phyloP scores from a whole-genome alignment of 2,888 invertebrate species.

The Chaetogeoica ovagalla region DNA sequence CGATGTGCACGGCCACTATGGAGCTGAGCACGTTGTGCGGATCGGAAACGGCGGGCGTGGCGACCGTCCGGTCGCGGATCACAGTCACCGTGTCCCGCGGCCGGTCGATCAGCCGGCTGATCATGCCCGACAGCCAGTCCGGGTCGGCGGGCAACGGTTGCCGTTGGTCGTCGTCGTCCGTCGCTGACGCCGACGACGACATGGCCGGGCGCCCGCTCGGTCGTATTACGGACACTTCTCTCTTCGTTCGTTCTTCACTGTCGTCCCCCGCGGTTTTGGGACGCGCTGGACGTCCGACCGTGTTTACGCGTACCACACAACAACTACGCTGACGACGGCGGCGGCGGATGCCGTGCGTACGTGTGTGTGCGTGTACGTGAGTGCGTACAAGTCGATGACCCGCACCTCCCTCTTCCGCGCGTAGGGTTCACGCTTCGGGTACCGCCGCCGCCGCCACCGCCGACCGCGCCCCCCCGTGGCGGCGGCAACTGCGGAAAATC shows the following conservation, averaged over 20 bases:
- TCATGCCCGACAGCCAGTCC: constrained; percentile 47
- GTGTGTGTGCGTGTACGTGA: constrained; percentile 57
- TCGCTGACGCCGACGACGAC: constrained; percentile 1
- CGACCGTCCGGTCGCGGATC: constrained; percentile 32
- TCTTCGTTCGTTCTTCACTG: too few species aligned
- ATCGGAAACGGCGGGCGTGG: constrained; percentile 54
- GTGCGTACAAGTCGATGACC: constrained; percentile 57
- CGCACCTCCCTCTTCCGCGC: constrained; percentile 61
- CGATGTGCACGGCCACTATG: constrained; percentile 49
- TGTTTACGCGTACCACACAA: constrained; percentile 20
- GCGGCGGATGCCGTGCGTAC: constrained; percentile 59
- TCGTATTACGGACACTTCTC: background rate
- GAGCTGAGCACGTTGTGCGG: constrained; percentile 53
- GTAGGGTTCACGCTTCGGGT: background rate
- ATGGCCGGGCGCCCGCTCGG: background rate
- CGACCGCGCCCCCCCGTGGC: constrained; percentile 59
- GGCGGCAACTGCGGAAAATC: constrained; percentile 58
- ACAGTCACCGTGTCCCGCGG: constrained; percentile 40
- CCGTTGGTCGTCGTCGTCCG: constrained; percentile 12
- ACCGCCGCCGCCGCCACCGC: constrained; percentile 55
- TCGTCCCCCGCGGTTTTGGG: too few species aligned
- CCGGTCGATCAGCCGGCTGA: constrained; percentile 38
- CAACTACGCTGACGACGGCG: constrained; percentile 59
- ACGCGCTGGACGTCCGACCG: constrained; percentile 22
- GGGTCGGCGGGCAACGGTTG: constrained; percentile 47